These are phyloP conservation scores for Sitobion miscanthi DNA, from an alignment of 1,140 invertebrate species.

Conservation along the genomic window DNA sequence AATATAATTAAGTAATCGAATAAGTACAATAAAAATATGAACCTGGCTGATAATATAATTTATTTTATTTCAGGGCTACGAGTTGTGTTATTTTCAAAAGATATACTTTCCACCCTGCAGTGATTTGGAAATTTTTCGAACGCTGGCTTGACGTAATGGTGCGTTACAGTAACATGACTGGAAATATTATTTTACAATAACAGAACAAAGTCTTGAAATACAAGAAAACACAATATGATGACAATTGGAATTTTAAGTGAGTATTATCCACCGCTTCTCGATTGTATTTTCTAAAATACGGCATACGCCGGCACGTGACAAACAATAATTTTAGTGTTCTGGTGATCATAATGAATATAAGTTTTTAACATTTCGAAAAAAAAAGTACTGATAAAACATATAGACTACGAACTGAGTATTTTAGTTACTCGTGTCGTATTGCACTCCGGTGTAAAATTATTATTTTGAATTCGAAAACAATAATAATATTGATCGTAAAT, in stretches of 20 bases:
- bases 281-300: not conserved
- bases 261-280: not conserved
- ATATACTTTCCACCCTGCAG: not conserved
- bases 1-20: not conserved
- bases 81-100: slow-evolving; percentile 24
- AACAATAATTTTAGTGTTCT: not conserved
- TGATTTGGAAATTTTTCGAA: not conserved
- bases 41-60: not conserved
- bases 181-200: slow-evolving; percentile 42
- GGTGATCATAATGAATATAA: not conserved
- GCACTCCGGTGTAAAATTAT: not conserved
- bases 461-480: not conserved
- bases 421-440: not conserved
- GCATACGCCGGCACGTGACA: slow-evolving; percentile 28
- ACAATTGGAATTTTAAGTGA: slow-evolving; percentile 43
- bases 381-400: not conserved
- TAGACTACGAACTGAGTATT: not conserved
- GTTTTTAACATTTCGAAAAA: not conserved
- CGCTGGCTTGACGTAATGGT: not conserved
- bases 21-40: too few species aligned
- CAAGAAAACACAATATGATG: slow-evolving; percentile 33
- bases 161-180: slow-evolving; percentile 21
- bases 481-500: not conserved
- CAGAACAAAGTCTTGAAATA: not conserved
- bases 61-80: slow-evolving; percentile 33